These are phyloP conservation scores for Megaceryle torquata DNA, from an alignment of 2,113 vertebrate genomes.

Conservation along the genomic window DNA sequence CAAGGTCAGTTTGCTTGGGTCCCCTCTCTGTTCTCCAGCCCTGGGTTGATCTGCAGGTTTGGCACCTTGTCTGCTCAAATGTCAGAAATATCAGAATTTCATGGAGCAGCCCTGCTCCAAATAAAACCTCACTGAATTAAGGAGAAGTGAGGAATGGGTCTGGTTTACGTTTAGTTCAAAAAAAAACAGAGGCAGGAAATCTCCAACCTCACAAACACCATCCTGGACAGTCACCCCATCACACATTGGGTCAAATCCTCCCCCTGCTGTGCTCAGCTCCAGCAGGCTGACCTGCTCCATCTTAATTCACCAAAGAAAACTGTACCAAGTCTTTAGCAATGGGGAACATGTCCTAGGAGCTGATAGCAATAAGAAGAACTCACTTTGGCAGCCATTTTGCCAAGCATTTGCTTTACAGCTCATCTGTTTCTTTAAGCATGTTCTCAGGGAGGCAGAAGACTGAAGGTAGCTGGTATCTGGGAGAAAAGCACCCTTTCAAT, in stretches of 20 bases:
- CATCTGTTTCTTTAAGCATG: neutral
- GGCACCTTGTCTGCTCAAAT: neutral
- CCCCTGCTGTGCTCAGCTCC: neutral
- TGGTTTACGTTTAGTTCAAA: neutral
- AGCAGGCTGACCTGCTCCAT: neutral
- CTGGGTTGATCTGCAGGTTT: neutral
- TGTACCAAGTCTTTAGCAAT: neutral
- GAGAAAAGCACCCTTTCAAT: neutral
- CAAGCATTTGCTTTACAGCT: neutral
- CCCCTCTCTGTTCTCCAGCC: neutral
- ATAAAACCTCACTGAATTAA: neutral
- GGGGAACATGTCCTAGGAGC: neutral
- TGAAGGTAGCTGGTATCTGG: neutral
- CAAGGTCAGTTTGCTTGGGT: fast-evolving
- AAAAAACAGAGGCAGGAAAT: neutral
- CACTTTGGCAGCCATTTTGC: neutral
- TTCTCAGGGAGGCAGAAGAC: neutral
- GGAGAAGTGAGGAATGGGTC: neutral
- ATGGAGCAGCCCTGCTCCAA: neutral
- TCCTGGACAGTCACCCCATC: neutral
- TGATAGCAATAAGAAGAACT: neutral
- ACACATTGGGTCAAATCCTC: neutral
- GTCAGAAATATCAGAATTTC: neutral
- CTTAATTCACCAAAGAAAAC: neutral
- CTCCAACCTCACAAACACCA: neutral